These are phyloP conservation scores for Cervus canadensis DNA, from an alignment of 2,113 vertebrate species.

Conservation along the genomic window DNA sequence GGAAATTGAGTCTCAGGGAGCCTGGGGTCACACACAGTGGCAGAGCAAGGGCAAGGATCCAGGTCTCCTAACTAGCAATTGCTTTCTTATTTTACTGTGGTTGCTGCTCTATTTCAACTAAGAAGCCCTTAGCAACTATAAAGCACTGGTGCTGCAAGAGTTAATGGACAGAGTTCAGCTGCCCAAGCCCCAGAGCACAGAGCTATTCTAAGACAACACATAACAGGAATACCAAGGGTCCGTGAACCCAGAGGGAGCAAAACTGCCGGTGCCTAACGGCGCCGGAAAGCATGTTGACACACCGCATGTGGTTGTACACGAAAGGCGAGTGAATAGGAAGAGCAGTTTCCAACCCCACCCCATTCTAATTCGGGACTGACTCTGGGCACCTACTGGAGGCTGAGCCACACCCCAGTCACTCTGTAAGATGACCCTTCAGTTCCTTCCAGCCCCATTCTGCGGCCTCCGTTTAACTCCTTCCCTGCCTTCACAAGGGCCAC, in stretches of 20 bases:
- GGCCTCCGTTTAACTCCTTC: slow-evolving; percentile 42
- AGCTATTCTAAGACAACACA: slow-evolving; percentile 71
- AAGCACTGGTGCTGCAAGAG: slow-evolving; percentile 40
- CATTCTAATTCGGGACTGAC: slow-evolving; percentile 57
- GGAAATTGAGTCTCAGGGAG: not conserved
- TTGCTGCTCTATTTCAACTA: not conserved
- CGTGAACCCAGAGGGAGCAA: slow-evolving; percentile 55
- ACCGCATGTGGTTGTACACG: slow-evolving; percentile 74
- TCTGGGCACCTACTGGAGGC: slow-evolving; percentile 67
- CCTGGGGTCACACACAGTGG: not conserved
- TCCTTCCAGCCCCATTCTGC: not conserved
- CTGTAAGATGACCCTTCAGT: slow-evolving; percentile 49
- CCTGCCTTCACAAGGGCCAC: not conserved
- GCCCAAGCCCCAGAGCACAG: slow-evolving; percentile 58
- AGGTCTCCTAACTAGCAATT: not conserved
- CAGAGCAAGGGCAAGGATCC: not conserved
- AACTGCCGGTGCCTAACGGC: slow-evolving; percentile 62
- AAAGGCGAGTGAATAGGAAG: slow-evolving; percentile 69
- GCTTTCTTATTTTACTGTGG: not conserved
- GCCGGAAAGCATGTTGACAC: slow-evolving; percentile 72
- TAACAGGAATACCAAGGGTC: slow-evolving; percentile 74
- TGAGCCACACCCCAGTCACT: slow-evolving; percentile 25
- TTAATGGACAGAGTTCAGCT: slow-evolving; percentile 67
- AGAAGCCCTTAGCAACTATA: not conserved
- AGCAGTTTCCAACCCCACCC: slow-evolving; percentile 51